phyloP scores from a whole-genome alignment of 2,888 invertebrate species.

The Drosophila multiciliata region DNA sequence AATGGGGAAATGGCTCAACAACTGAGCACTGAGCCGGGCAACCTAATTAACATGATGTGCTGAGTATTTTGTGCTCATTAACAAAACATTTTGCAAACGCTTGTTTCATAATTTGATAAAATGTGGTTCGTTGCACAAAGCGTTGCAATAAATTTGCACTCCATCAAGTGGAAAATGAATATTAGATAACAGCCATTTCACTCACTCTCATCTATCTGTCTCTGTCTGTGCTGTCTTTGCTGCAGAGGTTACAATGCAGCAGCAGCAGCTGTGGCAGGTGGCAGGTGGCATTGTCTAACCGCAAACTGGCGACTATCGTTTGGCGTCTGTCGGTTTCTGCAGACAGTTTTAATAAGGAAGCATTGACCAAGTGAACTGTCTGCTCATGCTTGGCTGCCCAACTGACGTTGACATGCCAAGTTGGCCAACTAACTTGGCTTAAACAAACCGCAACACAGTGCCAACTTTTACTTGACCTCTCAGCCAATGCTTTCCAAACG shows the following conservation, averaged over 20 bases:
- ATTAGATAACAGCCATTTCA: constrained; percentile 29
- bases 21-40: constrained; percentile 16
- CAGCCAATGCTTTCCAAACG: constrained; percentile 12
- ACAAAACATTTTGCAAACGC: constrained; percentile 62
- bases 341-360: constrained; percentile 61
- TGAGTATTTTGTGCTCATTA: constrained; percentile 54
- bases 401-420: constrained; percentile 28
- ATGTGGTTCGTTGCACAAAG: constrained; percentile 59
- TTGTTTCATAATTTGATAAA: constrained; percentile 69
- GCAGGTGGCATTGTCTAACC: constrained; percentile 17
- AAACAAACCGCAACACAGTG: constrained; percentile 41
- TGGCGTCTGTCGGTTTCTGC: constrained; percentile 37
- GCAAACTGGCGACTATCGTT: constrained; percentile 22
- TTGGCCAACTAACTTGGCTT: constrained; percentile 42
- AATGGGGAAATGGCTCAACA: constrained; percentile 1
- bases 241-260: constrained; percentile 15
- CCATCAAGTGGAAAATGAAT: constrained; percentile 79
- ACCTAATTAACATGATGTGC: constrained; percentile 60
- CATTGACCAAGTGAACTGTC: constrained; percentile 53
- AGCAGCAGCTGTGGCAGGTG: constrained; percentile 2
- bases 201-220: background rate
- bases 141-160: constrained; percentile 65
- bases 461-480: constrained; percentile 24
- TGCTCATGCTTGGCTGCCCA: constrained; percentile 43
- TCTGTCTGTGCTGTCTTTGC: background rate